Evolutionary conservation across 2,113 vertebrate genomes (phyloP), one percentile per base, ranked within the genome.

Genomic region (Sinocyclocheilus rhinocerous): DNA sequence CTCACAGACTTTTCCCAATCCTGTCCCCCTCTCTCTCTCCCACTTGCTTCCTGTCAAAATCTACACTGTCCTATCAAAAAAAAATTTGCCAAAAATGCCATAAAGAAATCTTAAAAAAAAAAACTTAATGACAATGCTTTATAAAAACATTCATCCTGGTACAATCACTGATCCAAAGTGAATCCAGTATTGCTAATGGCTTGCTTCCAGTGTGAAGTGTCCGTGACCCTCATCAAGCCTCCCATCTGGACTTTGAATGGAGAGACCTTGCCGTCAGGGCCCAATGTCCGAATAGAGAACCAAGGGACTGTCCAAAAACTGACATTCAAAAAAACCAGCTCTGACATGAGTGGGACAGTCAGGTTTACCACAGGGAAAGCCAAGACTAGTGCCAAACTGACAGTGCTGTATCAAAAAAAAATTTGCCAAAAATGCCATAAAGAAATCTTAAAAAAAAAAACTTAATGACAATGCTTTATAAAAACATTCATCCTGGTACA

Each of bases 341-440:
- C 76, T 16, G 90, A 92, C 70, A 94, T 95, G 95, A 94, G 92
- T 0, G 95, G 96, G 2, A 85, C 85, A 0, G 94, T 96, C 15
- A 93, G 91, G 81, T 95, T 96, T 36, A 94, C 93, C 1, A 88
- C 90, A 26, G 95, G 95, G 16, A 95, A 95, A 85, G 95, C 94
- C 4, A 94, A 91, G 75, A 94, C 90, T 87, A 93, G 92, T 2
- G 94, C 94, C 10, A 59, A 18, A 2, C 91, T 95, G 8, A 92
- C 3, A 0, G 92, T 95, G 5, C 36, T 86, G 13, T 61, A 42
- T n/a, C n/a, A n/a, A n/a, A n/a, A n/a, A n/a, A n/a, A n/a, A n/a
- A n/a, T n/a, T n/a, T n/a, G n/a, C n/a, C n/a, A n/a, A n/a, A n/a
- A n/a, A n/a, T n/a, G n/a, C n/a, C n/a, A n/a, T n/a, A n/a, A n/a